Evolutionary conservation across 2,797 vertebrate genomes (phyloP), one percentile per base, ranked within the genome.

Genomic region (Sandelia bainsii): DNA sequence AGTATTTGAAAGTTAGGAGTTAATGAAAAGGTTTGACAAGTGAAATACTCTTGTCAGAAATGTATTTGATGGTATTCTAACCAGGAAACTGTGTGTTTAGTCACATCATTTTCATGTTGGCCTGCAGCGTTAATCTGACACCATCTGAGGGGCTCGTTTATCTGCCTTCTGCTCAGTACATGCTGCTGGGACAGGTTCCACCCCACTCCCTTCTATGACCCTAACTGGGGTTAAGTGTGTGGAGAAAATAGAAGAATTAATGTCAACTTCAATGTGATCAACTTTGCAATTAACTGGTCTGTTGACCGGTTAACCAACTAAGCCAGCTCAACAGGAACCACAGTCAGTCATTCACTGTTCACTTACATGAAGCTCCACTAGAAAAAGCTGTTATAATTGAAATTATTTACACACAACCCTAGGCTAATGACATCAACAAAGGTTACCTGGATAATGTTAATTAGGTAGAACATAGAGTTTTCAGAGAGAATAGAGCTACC

Each of bases 211-310:
- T 40, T 19, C 54, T 5, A 8, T 48, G 13, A 73, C 69, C 64
- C 73, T 32, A 49, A 85, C 75, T 75, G 63, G 76, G 82, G 86
- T 88, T 78, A 84, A 29, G 44, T 6, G 0, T 32, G 74, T 61
- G 69, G 23, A 59, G 51, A 72, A 82, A 72, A 62, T 4, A 5
- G 53, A 72, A 75, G 83, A 88, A 82, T 67, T 46, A 81, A 56
- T 57, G 86, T 87, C 77, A 83, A 51, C 49, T 79, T 80, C 80
- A 56, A 71, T 81, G 66, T 48, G 81, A 75, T 82, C 52, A 57
- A 48, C 63, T 74, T 62, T 77, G 68, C 73, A 63, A 71, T 79
- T 70, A 78, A 62, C 63, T 59, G 72, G 27, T 37, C 10, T 12
- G 51, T 29, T 69, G 65, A 77, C 34, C 25, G 16, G 71, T 39